phyloP scores from a whole-genome alignment of 2,113 vertebrate species.

The Perca flavescens region DNA sequence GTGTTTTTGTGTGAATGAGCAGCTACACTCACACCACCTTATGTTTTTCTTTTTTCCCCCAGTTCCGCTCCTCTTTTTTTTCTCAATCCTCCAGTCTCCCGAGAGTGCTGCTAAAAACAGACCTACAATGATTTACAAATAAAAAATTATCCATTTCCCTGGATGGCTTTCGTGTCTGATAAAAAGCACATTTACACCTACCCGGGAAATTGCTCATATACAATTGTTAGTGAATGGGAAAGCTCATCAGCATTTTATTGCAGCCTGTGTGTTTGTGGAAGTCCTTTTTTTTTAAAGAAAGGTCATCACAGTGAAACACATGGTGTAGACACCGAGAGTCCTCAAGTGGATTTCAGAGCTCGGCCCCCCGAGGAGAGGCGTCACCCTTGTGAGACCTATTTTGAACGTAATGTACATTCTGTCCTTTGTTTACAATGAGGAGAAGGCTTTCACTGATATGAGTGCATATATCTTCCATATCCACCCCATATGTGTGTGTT shows the following conservation, averaged over 20 bases:
- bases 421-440: not conserved
- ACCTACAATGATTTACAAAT: conserved; percentile 30
- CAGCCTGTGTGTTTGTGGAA: conserved; percentile 85
- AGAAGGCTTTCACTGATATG: not conserved
- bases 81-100: conserved; percentile 27
- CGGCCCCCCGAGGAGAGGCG: not conserved
- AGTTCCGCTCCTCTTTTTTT: conserved; percentile 34
- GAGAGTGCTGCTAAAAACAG: conserved; percentile 47
- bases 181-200: conserved; percentile 32
- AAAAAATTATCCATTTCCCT: conserved; percentile 38
- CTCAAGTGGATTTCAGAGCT: conserved; percentile 15
- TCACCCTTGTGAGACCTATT: conserved; percentile 13
- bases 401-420: conserved; percentile 11
- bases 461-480: not conserved
- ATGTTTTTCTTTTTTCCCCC: conserved; percentile 22
- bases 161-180: conserved; percentile 53
- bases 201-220: conserved; percentile 41
- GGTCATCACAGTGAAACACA: conserved; percentile 15
- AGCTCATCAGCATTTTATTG: conserved; percentile 90
- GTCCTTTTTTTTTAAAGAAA: conserved; percentile 16
- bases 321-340: not conserved
- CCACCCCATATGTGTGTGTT: not conserved
- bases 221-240: conserved; percentile 81
- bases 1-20: conserved; percentile 59
- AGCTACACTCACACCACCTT: conserved; percentile 52